phyloP scores from a whole-genome alignment of 2,113 vertebrate genomes.

The Gasterosteus aculeatus region DNA sequence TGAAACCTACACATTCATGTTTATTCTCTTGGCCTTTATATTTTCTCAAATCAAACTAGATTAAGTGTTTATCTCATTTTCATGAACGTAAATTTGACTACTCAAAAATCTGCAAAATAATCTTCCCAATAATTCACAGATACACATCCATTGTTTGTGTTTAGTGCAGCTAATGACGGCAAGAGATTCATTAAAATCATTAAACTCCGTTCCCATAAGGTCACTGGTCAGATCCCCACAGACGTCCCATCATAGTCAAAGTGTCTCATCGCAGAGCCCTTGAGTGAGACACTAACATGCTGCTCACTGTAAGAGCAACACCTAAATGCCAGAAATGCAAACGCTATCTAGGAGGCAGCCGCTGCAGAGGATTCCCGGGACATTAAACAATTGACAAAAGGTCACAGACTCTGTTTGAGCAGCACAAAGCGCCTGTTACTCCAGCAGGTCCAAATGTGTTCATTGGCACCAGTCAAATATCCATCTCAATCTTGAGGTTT shows the following conservation, averaged over 20 bases:
- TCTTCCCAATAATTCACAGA: not conserved
- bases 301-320: conserved; percentile 8
- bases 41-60: not conserved
- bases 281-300: conserved; percentile 3
- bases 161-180: not conserved
- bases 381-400: conserved; percentile 21
- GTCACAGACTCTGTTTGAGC: conserved; percentile 31
- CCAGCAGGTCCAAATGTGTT: not conserved
- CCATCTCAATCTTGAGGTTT: conserved; percentile 2
- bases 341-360: conserved; percentile 18
- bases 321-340: conserved; percentile 41
- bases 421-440: not conserved
- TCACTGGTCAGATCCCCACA: conserved; percentile 8
- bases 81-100: not conserved
- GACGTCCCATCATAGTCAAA: conserved; percentile 12
- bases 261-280: conserved; percentile 12
- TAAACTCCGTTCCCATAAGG: not conserved
- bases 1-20: not conserved
- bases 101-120: conserved; percentile 5
- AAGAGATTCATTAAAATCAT: not conserved
- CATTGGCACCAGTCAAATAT: conserved; percentile 6
- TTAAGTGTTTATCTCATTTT: conserved; percentile 4
- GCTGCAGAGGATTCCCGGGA: not conserved
- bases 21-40: not conserved
- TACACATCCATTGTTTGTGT: not conserved